Conservation (phyloP, 2,113 vertebrate genomes). For the Mormyrus iriodes region DNA sequence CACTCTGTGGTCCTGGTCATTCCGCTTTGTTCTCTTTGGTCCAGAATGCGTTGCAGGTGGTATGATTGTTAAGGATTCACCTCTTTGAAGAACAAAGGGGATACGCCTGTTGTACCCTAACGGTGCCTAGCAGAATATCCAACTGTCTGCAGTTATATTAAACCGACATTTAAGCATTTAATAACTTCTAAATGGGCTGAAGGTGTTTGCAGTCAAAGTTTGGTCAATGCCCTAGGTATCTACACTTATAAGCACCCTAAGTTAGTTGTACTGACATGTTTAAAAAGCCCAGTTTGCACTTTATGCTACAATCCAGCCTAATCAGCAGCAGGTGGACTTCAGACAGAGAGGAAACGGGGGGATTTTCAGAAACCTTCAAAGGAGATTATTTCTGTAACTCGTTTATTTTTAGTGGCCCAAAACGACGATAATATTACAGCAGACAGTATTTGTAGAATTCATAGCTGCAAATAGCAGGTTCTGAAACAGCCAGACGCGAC, state of each 20-base stretch:
- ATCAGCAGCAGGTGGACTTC: constrained; percentile 62
- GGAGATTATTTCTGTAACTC: neutral
- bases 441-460: constrained; percentile 7
- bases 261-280: constrained; percentile 8
- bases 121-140: neutral
- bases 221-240: neutral
- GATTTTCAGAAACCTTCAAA: constrained; percentile 16
- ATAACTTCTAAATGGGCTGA: neutral
- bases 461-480: neutral
- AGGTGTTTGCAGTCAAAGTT: neutral
- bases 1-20: neutral
- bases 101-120: neutral
- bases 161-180: neutral
- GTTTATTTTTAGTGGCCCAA: neutral
- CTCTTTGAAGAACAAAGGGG: neutral
- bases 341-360: neutral
- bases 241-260: neutral
- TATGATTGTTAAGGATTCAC: neutral
- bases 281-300: constrained; percentile 36
- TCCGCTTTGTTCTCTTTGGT: neutral
- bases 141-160: neutral
- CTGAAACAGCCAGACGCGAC: neutral
- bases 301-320: constrained; percentile 49
- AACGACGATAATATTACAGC: neutral
- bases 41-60: neutral